Conservation (phyloP, 2,888 invertebrate species). For the Aradus depressus region DNA sequence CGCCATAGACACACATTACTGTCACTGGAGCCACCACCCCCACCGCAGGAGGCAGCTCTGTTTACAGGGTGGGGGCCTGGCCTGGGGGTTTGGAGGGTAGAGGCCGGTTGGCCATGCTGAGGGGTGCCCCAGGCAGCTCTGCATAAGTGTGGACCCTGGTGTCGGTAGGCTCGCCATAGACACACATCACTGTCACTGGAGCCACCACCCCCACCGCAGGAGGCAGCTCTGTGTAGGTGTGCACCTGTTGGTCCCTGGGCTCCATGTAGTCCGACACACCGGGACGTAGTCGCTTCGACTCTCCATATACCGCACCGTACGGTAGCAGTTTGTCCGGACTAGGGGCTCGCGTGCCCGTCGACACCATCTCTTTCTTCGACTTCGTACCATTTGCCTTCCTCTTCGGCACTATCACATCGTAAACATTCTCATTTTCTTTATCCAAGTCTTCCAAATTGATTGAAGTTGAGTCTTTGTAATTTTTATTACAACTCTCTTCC, state of each 20-base stretch:
- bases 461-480: conserved; percentile 33
- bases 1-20: conserved; percentile 45
- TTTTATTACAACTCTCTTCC: conserved; percentile 51
- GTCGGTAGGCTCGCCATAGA: conserved; percentile 47
- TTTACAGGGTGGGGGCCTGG: conserved; percentile 14
- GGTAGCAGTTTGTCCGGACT: conserved; percentile 48
- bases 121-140: conserved; percentile 42
- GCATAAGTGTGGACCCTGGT: conserved; percentile 45
- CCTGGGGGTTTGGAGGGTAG: conserved; percentile 47
- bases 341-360: conserved; percentile 46
- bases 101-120: conserved; percentile 52
- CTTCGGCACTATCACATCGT: conserved; percentile 46
- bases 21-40: no score
- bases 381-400: conserved; percentile 11
- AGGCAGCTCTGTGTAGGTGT: conserved; percentile 52
- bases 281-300: conserved; percentile 37
- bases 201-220: conserved; percentile 32
- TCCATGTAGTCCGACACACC: conserved; percentile 40
- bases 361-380: conserved; percentile 26
- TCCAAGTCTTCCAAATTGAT: conserved; percentile 35
- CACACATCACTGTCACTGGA: conserved; percentile 36
- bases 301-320: conserved; percentile 40
- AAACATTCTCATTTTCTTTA: conserved; percentile 46
- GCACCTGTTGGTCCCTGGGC: conserved; percentile 39
- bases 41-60: no score